Base-by-base conservation (phyloP, 2,113 vertebrate genomes). In the Pollimyrus isidori region DNA sequence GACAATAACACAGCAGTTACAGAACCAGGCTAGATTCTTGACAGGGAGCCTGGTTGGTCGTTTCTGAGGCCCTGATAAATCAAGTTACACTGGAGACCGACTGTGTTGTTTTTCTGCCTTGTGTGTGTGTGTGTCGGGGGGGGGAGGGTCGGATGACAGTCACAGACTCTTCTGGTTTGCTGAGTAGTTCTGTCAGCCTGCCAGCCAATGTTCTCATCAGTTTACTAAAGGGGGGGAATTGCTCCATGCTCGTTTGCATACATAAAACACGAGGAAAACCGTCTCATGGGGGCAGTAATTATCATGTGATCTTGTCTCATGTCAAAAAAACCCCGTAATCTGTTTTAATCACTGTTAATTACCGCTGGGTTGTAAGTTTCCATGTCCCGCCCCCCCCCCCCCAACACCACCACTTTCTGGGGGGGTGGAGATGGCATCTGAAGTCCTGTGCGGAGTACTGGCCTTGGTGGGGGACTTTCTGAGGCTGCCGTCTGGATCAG, bases 301-400 rank as follows among this genome's bases (percentile, higher is more conserved):
- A 90, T 88, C 50, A 87, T 53, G 49, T 88, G 73, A 89, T 90
- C 89, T 87, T 48, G 73, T 50, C 86, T 53, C 69, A 87, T n/a
- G 86, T 90, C 0, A 90, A 76, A 90, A 73, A 73, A 84, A 80
- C 3, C 21, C 49, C 76, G 52, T 86, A 89, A 90, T 90, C 84
- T 69, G 48, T 89, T 49, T 89, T 89, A 90, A 90, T 85, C 46
- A 30, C 88, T 65, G 48, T 90, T 89, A 90, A 90, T 90, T 89
- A 87, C 88, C 26, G 90, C 45, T 21, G 58, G 76, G 62, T 69
- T 65, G 76, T 58, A 52, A 49, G 89, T 86, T 90, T 89, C 58
- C 35, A 73, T 30, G 56, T 30, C 52, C 46, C 46, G 19, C 86
- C 42, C 53, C 58, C 23, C 13, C 46, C 58, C 21, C 39, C 48